A percentile compares a stretch with the other conserved stretches of the same genome.
Conservation (phyloP, 2,797 vertebrate species). For the Hybognathus amarus region DNA sequence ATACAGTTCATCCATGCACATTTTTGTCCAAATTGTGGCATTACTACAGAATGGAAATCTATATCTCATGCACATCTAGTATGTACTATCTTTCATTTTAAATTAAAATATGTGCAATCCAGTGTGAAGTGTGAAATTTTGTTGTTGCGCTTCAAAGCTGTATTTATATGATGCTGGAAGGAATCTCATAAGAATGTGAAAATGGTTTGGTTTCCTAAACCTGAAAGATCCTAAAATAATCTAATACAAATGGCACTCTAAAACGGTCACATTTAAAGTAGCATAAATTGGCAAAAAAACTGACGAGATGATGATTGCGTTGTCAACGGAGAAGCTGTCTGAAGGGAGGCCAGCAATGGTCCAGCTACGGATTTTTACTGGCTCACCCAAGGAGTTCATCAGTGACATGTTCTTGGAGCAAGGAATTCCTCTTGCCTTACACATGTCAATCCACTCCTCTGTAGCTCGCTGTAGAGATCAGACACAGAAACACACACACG, state of each 20-base stretch:
- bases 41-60: not conserved
- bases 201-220: not conserved
- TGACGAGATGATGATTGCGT: conserved; percentile 91
- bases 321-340: conserved; percentile 90
- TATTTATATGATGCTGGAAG: not conserved
- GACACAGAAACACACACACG: conserved; percentile 36
- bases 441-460: conserved; percentile 82
- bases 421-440: conserved; percentile 81
- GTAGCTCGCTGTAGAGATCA: conserved; percentile 78
- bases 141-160: not conserved
- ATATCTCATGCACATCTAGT: not conserved
- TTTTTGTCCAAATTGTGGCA: not conserved
- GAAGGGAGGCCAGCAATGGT: conserved; percentile 90
- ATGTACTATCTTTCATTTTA: not conserved
- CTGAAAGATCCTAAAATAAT: not conserved
- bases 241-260: not conserved
- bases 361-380: conserved; percentile 86
- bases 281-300: conserved; percentile 44
- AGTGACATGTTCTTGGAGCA: conserved; percentile 86
- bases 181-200: conserved; percentile 6
- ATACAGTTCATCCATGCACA: not conserved
- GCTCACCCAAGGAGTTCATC: conserved; percentile 84
- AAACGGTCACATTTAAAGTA: not conserved
- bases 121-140: not conserved
- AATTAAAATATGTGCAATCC: conserved; percentile 1